Evolutionary conservation across 2,888 invertebrate species (phyloP).

Genomic region (Andricus quercusramuli): DNA sequence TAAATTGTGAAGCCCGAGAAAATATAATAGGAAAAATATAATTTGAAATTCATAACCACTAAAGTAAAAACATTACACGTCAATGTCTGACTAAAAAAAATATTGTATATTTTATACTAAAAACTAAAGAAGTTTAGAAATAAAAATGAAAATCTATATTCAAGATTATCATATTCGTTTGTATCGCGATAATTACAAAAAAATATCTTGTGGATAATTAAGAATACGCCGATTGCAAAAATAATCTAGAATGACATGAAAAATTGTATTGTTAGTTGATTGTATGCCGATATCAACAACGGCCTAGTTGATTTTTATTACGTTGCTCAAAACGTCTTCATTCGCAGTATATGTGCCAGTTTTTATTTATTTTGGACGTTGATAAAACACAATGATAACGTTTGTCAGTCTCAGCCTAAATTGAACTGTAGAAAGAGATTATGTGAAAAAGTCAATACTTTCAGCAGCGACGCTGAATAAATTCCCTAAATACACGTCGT

Average conservation of each 20-base stretch:
- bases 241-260: no score
- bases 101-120: no score
- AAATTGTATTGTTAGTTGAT: neutral
- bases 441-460: neutral
- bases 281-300: neutral
- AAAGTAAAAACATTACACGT: no score
- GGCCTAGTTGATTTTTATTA: conserved; percentile 10
- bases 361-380: neutral
- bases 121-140: no score
- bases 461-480: neutral
- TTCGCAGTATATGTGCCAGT: neutral
- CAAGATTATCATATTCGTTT: no score
- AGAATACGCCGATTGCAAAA: no score
- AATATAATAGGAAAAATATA: neutral
- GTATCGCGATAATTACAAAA: no score
- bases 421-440: neutral
- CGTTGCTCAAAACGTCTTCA: neutral
- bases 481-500: neutral
- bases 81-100: no score
- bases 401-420: neutral
- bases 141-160: no score
- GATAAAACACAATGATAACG: neutral
- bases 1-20: neutral
- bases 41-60: neutral
- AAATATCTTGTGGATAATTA: no score